Base-by-base conservation (phyloP, 92 coral and sea anemone genomes). In the Blastomussa wellsi region DNA sequence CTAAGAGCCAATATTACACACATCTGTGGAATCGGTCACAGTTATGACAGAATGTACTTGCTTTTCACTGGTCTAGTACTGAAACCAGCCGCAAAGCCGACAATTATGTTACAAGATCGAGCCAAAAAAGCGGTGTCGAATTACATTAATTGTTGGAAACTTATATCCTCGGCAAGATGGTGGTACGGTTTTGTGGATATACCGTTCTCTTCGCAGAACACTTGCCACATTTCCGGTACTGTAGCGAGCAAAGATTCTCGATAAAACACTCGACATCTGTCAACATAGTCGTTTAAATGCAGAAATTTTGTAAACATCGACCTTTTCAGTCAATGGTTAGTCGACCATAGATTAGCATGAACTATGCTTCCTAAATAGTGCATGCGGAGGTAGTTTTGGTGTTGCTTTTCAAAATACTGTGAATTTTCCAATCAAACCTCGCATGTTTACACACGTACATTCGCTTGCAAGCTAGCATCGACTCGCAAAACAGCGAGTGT, bases 241-340 rank as follows among this genome's bases (percentile, higher is more conserved):
- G 31, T 0, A 16, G 24, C 72, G 60, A 62, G 51, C 38, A 64
- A 22, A 29, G 62, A 37, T 64, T 79, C 60, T 79, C 62, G 74
- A 79, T 20, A 13, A 31, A 9, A 69, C 44, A 35, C 60, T 64
- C 84, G 74, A 79, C 82, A 79, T 35, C 14, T 79, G 37, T 79
- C 72, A 60, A 77, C 81, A 77, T 28, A 17, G 79, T 4, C 59
- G 47, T 57, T 51, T 69, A 69, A 35, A 55, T 3, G 82, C 57
- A 78, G 51, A 78, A 78, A 78, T 38, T 35, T 17, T 38, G 62
- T 39, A 60, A 79, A 79, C 82, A 79, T 4, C 39, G 82, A 64
- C 79, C 65, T 79, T 79, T 65, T 69, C 52, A n/a, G n/a, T 35
- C 28, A 65, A 51, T 44, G 75, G 42, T 31, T 41, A 32, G 74